A percentile compares a stretch with the other conserved stretches of the same genome.
phyloP scores from a whole-genome alignment of 2,888 invertebrate species.

The Ectemnius continuus region DNA sequence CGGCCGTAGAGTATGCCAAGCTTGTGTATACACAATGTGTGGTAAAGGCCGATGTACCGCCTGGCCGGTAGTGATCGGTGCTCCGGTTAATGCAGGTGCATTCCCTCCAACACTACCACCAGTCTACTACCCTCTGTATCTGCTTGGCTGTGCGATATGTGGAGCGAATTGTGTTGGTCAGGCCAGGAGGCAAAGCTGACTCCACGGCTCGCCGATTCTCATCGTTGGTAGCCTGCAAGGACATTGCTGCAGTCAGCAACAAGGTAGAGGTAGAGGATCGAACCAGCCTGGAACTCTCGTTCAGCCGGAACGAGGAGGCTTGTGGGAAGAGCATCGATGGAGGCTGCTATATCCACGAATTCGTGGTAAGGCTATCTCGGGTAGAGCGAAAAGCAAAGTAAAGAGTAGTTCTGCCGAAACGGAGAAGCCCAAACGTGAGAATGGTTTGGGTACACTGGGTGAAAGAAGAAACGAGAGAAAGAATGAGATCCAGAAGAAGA shows the following conservation, averaged over 20 bases:
- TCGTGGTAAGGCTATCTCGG: slow-evolving; percentile 16
- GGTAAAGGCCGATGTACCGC: background rate
- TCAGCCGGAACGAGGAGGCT: background rate
- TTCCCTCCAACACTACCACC: slow-evolving; percentile 18
- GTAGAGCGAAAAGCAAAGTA: slow-evolving; percentile 6
- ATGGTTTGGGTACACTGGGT: background rate
- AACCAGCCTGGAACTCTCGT: no score
- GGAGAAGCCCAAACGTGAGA: background rate
- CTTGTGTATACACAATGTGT: no score
- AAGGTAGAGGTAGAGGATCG: slow-evolving; percentile 20
- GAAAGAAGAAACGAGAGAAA: background rate
- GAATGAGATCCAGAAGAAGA: background rate
- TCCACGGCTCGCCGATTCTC: slow-evolving; percentile 33
- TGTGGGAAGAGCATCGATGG: background rate
- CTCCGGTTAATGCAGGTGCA: slow-evolving; percentile 45
- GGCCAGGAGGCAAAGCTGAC: slow-evolving; percentile 41
- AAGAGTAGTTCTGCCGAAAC: background rate
- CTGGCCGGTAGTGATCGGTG: slow-evolving; percentile 23
- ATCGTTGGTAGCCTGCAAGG: slow-evolving; percentile 24
- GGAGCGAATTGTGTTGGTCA: slow-evolving; percentile 39
- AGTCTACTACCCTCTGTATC: no score
- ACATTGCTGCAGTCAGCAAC: slow-evolving; percentile 39
- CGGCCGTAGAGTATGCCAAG: no score
- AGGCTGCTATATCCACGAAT: slow-evolving; percentile 7
- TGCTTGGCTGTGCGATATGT: slow-evolving; percentile 40